Evolutionary conservation across 2,113 vertebrate species (phyloP), one percentile per base, ranked within the genome.

Genomic region (Mastomys natalensis): DNA sequence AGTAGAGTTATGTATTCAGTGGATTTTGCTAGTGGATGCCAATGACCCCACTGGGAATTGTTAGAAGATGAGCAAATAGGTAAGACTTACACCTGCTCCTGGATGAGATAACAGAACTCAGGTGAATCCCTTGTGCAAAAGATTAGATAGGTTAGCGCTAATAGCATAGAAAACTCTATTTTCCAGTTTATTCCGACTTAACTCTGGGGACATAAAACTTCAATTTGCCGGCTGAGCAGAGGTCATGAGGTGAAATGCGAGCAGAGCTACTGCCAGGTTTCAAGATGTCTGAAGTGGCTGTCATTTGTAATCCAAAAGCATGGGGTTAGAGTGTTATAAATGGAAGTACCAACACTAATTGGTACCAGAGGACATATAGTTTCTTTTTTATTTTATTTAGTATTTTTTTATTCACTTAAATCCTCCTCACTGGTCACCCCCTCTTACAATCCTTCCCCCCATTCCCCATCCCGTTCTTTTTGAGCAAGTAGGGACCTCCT

Each of bases 181-280:
- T 97, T 95, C 66, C 72, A 96, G 94, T 97, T 96, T 97, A 92
- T 96, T 97, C 66, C 72, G 93, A 48, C 76, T 86, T 90, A 95
- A 96, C 45, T 87, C 81, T 82, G 62, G 66, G 86, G 90, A 95
- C 85, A 76, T 88, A 92, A 89, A 97, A 95, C 94, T 97, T 95
- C 96, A 97, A 97, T 97, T 97, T 97, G 53, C 85, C 97, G 78
- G 74, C 88, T 78, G 76, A 97, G 37, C 76, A 89, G 92, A 95
- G 92, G 96, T 97, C 90, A 95, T 37, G 70, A 91, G 92, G 92
- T 92, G 73, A 81, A 16, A 26, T 24, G 13, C 55, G 87, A 95
- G 66, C 77, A 91, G 80, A 72, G 74, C 91, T 64, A 80, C 31
- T 78, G 62, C 94, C 76, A 92, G 90, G 95, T 90, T 88, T 92